A percentile compares a stretch with the other conserved stretches of the same genome.
Evolutionary conservation across 2,113 vertebrate genomes (phyloP).

Genomic region (Carassius carassius): DNA sequence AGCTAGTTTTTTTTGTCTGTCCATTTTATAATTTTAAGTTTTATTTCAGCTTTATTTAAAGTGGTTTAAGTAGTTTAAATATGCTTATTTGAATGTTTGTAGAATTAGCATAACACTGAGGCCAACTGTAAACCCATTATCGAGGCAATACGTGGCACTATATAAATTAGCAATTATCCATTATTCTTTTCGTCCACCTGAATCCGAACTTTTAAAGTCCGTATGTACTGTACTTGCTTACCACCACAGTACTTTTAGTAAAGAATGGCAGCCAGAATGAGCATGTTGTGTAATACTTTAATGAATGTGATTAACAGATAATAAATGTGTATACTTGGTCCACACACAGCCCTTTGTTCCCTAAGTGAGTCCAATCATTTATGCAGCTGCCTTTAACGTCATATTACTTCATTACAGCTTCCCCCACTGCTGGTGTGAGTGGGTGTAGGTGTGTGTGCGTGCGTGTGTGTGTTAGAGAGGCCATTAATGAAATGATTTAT

Average conservation of each 20-base stretch:
- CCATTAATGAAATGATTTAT: conserved; percentile 52
- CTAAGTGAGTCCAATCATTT: neutral
- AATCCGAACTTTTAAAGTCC: neutral
- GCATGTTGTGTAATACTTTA: conserved; percentile 19
- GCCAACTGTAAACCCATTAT: too few species aligned
- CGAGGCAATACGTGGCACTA: neutral
- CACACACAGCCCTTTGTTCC: neutral
- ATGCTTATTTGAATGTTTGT: neutral
- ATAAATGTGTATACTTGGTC: neutral
- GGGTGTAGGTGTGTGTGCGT: neutral
- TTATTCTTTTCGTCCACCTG: neutral
- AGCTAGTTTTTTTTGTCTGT: neutral
- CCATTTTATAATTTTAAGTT: neutral
- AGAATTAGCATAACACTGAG: neutral
- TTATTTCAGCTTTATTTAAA: neutral
- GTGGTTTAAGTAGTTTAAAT: neutral
- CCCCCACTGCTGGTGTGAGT: neutral
- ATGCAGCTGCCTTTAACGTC: conserved; percentile 32
- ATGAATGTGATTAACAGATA: conserved; percentile 12
- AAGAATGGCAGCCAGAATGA: neutral
- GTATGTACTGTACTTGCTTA: neutral
- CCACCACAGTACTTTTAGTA: neutral
- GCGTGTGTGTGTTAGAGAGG: neutral
- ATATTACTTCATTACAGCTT: conserved; percentile 39
- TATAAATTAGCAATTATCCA: neutral